Conservation (phyloP, 2,113 vertebrate species). For the Lycaon pictus region DNA sequence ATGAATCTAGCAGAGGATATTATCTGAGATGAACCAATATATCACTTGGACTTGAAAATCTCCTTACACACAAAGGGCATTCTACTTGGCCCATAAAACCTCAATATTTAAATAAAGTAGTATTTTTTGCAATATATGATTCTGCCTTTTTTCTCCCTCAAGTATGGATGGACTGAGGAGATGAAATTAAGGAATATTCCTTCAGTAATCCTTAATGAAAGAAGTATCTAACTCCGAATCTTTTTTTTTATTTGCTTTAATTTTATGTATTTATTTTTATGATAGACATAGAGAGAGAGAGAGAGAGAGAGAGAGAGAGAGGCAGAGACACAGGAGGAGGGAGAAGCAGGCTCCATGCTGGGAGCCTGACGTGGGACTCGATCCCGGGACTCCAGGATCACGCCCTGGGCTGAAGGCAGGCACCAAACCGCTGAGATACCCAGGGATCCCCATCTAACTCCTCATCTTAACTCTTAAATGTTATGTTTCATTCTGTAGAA, state of each 20-base stretch:
- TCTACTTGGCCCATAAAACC: not conserved
- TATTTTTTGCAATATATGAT: not conserved
- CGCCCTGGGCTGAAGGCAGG: no score
- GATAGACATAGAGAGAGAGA: no score
- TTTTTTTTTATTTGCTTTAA: no score
- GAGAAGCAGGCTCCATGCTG: no score
- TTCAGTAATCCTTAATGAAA: conserved; percentile 22
- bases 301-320: no score
- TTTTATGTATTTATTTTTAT: no score
- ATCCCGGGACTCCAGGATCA: no score
- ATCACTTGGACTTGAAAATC: not conserved
- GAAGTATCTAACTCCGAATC: not conserved
- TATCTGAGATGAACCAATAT: not conserved
- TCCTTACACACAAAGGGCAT: not conserved
- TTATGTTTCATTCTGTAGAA: conserved; percentile 17
- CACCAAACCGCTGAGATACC: no score
- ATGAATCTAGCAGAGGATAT: conserved; percentile 41
- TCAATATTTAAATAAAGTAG: not conserved
- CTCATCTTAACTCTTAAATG: not conserved
- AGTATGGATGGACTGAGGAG: not conserved
- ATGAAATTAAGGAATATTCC: not conserved
- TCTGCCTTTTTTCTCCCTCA: not conserved
- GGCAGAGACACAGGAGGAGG: no score
- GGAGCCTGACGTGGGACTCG: no score
- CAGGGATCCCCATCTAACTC: not conserved